Evolutionary conservation across 2,888 invertebrate species (phyloP).

Genomic region (Tetragnatha montana): DNA sequence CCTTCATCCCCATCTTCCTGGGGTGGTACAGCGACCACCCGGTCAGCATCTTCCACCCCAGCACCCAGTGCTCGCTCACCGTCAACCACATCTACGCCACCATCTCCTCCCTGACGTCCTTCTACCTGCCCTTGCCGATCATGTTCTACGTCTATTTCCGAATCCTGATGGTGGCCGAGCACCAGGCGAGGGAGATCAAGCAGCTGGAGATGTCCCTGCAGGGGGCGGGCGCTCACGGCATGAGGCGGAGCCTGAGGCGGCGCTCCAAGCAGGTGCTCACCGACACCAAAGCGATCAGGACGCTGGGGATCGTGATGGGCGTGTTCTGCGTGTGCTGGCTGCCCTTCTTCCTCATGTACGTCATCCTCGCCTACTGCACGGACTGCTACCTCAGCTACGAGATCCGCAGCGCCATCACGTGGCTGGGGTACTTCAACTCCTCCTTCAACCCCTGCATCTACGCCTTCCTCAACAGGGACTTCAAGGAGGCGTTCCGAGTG

Average conservation of each 20-base stretch:
- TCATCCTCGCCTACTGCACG: constrained; percentile 90
- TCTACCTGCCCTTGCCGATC: constrained; percentile 75
- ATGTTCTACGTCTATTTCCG: constrained; percentile 75
- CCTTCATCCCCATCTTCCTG: constrained; percentile 75
- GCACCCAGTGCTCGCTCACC: constrained; percentile 60
- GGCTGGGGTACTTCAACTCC: constrained; percentile 73
- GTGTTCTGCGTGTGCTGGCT: constrained; percentile 98
- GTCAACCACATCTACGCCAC: constrained; percentile 75
- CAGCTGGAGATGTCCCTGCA: constrained; percentile 73
- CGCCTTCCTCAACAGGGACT: constrained; percentile 95
- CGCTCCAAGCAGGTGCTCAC: constrained; percentile 93
- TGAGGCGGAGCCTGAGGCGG: constrained; percentile 84
- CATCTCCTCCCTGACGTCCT: constrained; percentile 75
- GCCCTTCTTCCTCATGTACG: constrained; percentile 96
- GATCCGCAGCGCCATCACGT: constrained; percentile 79
- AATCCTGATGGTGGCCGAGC: constrained; percentile 74
- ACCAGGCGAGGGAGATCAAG: constrained; percentile 74
- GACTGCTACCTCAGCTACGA: constrained; percentile 86
- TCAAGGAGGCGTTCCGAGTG: constrained; percentile 93
- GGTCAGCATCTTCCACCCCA: constrained; percentile 72
- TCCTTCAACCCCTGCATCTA: constrained; percentile 95
- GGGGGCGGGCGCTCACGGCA: constrained; percentile 68
- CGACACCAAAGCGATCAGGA: constrained; percentile 98
- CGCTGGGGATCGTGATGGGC: constrained; percentile 96
- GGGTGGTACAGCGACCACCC: constrained; percentile 75